Evolutionary conservation across 2,888 invertebrate species (phyloP).

Genomic region (Metallyticus violacea): DNA sequence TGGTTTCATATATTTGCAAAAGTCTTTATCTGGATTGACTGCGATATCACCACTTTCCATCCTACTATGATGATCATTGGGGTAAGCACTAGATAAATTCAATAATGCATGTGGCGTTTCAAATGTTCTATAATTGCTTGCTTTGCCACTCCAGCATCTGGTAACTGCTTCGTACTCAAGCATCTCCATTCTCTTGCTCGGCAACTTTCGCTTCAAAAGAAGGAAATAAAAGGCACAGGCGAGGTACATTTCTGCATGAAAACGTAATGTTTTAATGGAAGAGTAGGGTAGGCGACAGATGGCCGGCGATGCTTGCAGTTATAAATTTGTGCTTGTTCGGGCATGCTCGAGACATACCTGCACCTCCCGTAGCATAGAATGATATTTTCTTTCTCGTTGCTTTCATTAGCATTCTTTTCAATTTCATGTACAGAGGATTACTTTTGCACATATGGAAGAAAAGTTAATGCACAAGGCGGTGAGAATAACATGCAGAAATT

Average conservation of each 20-base stretch:
- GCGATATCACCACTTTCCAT: too few species aligned
- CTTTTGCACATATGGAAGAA: too few species aligned
- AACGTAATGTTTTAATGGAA: not conserved
- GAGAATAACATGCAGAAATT: not conserved
- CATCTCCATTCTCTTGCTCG: not conserved
- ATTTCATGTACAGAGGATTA: not conserved
- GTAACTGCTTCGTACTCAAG: not conserved
- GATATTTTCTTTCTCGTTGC: not conserved
- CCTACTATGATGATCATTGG: too few species aligned
- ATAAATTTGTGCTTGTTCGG: not conserved
- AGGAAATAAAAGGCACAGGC: not conserved
- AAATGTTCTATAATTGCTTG: not conserved
- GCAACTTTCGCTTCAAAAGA: not conserved
- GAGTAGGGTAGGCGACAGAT: not conserved
- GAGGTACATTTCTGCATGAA: not conserved
- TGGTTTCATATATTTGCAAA: too few species aligned
- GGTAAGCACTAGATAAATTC: too few species aligned
- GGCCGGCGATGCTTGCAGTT: too few species aligned
- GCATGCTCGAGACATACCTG: not conserved
- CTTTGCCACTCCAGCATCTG: not conserved
- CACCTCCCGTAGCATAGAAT: not conserved
- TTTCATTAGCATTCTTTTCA: not conserved
- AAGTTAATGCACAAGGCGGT: not conserved
- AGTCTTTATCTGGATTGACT: too few species aligned
- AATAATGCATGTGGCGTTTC: not conserved